Evolutionary conservation across 92 coral and sea anemone species (phyloP).

Genomic region (Virgularia gustaviana): DNA sequence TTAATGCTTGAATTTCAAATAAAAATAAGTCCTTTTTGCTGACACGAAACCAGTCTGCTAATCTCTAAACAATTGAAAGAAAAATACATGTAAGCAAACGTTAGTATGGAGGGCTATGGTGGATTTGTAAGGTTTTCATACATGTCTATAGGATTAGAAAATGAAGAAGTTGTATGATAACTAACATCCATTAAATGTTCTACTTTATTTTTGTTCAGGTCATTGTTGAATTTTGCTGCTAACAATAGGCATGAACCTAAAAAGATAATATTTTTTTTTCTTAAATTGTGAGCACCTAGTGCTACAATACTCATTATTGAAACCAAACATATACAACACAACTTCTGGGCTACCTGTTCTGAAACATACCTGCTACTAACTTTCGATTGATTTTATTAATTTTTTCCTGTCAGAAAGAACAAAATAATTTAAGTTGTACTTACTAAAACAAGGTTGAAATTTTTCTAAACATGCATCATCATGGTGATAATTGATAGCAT

Average conservation of each 20-base stretch:
- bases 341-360: not conserved
- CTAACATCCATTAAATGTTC: constrained; percentile 81
- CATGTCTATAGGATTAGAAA: not conserved
- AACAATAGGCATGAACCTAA: constrained; percentile 87
- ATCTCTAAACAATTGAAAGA: not conserved
- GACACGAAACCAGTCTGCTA: constrained; percentile 63
- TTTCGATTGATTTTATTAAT: constrained; percentile 85
- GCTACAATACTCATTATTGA: no score
- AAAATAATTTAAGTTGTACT: not conserved
- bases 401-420: constrained; percentile 58
- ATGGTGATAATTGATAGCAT: no score
- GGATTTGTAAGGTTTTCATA: no score
- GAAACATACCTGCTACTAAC: constrained; percentile 72
- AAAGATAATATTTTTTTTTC: no score
- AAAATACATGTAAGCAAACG: not conserved
- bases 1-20: constrained; percentile 90
- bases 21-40: constrained; percentile 69
- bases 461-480: no score
- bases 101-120: not conserved
- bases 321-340: not conserved
- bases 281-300: no score
- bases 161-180: not conserved
- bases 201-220: constrained; percentile 65
- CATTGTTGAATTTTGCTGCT: constrained; percentile 96
- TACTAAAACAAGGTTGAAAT: not conserved